Conservation (phyloP, 2,113 vertebrate genomes). For the Ammodytes marinus region DNA sequence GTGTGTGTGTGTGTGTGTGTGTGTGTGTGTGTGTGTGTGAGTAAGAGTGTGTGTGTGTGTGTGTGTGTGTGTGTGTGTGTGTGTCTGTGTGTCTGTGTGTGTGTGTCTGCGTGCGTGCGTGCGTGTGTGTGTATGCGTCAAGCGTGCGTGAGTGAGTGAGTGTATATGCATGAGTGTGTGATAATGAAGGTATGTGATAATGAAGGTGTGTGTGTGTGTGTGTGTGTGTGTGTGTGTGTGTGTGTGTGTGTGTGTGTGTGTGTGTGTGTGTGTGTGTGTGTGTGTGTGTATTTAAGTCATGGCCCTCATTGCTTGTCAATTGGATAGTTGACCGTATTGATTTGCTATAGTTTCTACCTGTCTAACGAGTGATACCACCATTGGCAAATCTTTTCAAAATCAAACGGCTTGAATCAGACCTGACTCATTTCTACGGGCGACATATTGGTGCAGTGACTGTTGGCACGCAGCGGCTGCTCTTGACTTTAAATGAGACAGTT, state of each 20-base stretch:
- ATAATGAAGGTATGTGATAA: no score
- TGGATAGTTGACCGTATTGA: constrained; percentile 64
- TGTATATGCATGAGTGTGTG: no score
- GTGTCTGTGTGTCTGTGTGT: no score
- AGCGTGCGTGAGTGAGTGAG: no score
- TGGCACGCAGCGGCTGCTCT: constrained; percentile 33
- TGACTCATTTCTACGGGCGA: constrained; percentile 28
- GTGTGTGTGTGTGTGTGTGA: no score
- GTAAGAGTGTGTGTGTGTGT: no score
- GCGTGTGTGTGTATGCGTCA: no score
- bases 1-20: no score
- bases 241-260: constrained; percentile 21
- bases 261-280: constrained; percentile 30
- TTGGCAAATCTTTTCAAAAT: neutral
- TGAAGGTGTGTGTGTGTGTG: neutral
- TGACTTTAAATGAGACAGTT: constrained; percentile 71
- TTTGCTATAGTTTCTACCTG: constrained; percentile 49
- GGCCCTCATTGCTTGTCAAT: constrained; percentile 23
- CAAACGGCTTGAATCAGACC: neutral
- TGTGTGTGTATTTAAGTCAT: constrained; percentile 15
- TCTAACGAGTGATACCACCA: neutral
- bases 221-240: constrained; percentile 14
- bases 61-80: no score
- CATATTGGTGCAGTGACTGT: constrained; percentile 51
- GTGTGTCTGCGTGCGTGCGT: no score